Conservation (phyloP, 2,888 invertebrate genomes). For the Sylvicola cinctus region DNA sequence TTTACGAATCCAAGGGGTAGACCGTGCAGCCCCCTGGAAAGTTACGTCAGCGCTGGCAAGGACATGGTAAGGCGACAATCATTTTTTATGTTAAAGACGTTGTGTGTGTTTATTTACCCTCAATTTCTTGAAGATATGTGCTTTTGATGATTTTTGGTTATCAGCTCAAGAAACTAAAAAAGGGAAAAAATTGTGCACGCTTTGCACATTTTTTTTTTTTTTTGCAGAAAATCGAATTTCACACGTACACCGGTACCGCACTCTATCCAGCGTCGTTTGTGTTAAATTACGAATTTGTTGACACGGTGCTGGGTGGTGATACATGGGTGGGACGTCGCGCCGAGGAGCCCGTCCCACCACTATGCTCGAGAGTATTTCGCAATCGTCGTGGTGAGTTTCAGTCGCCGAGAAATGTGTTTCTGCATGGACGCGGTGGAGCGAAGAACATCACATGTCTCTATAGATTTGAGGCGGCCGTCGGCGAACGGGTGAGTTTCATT, state of each 20-base stretch:
- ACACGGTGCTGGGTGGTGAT: slow-evolving; percentile 54
- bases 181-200: neutral
- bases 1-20: slow-evolving; percentile 43
- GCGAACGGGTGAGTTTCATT: slow-evolving; percentile 31
- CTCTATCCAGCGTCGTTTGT: slow-evolving; percentile 55
- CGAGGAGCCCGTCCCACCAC: slow-evolving; percentile 24
- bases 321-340: slow-evolving; percentile 29
- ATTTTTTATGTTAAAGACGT: neutral
- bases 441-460: slow-evolving; percentile 56
- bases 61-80: slow-evolving; percentile 20
- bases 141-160: no score
- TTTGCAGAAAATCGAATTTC: slow-evolving; percentile 30
- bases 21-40: slow-evolving; percentile 59
- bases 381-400: slow-evolving; percentile 41
- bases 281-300: slow-evolving; percentile 63
- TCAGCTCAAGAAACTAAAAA: neutral
- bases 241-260: slow-evolving; percentile 51
- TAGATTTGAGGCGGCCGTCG: slow-evolving; percentile 45
- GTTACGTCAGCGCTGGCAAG: slow-evolving; percentile 42
- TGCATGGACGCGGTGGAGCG: slow-evolving; percentile 68
- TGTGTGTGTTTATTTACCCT: neutral
- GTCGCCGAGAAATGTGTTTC: slow-evolving; percentile 52
- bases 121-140: no score
- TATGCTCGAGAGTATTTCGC: slow-evolving; percentile 40
- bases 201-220: neutral